Evolutionary conservation across 2,797 vertebrate species (phyloP).

Genomic region (Darevskia nairensis): DNA sequence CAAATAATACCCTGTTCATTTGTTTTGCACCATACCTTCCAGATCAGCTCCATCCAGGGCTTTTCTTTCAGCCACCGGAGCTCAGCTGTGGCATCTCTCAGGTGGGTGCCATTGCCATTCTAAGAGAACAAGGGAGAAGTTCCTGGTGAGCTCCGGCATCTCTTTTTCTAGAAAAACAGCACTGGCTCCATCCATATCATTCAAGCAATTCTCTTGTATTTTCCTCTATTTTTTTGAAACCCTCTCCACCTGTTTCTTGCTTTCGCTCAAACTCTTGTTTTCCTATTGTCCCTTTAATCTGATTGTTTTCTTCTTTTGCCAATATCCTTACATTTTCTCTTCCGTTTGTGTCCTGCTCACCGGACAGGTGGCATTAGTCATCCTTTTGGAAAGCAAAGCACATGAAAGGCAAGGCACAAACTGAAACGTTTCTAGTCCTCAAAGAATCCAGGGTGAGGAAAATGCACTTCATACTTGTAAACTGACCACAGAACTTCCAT

Average conservation of each 20-base stretch:
- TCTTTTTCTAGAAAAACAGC: too few relatives aligned
- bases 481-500: not conserved
- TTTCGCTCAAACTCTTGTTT: slow-evolving; percentile 24
- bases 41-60: not conserved
- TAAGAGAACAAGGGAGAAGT: too few relatives aligned
- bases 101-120: too few relatives aligned
- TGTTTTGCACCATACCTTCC: not conserved
- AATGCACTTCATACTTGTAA: not conserved
- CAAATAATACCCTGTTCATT: slow-evolving; percentile 15
- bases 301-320: not conserved
- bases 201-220: slow-evolving; percentile 2
- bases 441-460: not conserved
- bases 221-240: not conserved
- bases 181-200: not conserved
- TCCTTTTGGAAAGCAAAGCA: not conserved
- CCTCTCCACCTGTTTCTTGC: not conserved
- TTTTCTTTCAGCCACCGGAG: too few relatives aligned
- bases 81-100: too few relatives aligned
- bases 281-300: not conserved
- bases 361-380: not conserved
- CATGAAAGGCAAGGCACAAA: not conserved
- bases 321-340: not conserved
- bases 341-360: not conserved
- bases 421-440: not conserved
- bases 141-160: too few relatives aligned